Evolutionary conservation across 2,113 vertebrate species (phyloP).

Genomic region (Rhizomys pruinosus): DNA sequence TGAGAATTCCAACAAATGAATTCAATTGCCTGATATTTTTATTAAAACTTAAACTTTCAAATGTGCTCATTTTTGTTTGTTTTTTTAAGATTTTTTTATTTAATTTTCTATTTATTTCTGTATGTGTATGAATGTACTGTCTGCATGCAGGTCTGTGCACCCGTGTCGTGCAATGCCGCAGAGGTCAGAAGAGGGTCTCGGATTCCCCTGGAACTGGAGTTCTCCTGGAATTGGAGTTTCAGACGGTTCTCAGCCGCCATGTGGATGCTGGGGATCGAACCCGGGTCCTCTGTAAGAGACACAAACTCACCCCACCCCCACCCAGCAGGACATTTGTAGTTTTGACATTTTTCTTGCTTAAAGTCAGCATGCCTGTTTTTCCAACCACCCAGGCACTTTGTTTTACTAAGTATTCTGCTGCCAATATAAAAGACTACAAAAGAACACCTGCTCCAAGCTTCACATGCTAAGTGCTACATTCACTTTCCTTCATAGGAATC

Average conservation of each 20-base stretch:
- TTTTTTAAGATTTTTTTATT: no score
- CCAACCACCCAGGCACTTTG: slow-evolving; percentile 38
- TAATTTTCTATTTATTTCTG: no score
- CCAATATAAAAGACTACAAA: slow-evolving; percentile 1
- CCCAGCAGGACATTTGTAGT: background rate
- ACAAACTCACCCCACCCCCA: background rate
- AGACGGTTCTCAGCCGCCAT: no score
- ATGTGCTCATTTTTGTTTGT: slow-evolving; percentile 23
- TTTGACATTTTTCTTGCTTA: slow-evolving; percentile 14
- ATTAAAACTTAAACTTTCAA: slow-evolving; percentile 21
- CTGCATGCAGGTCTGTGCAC: no score
- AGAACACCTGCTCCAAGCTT: background rate
- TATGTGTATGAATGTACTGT: no score
- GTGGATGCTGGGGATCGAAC: no score
- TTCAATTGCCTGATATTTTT: background rate
- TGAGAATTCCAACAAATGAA: slow-evolving; percentile 44
- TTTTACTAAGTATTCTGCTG: slow-evolving; percentile 40
- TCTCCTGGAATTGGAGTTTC: no score
- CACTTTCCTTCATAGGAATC: background rate
- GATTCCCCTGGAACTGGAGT: no score
- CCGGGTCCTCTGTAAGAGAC: no score
- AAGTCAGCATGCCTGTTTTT: slow-evolving; percentile 45
- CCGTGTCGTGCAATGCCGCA: no score
- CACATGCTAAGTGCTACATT: background rate
- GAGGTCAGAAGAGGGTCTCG: no score